A percentile compares a stretch with the other conserved stretches of the same genome.
phyloP scores from a whole-genome alignment of 2,113 vertebrate genomes.

The Sphyrna mokarran region DNA sequence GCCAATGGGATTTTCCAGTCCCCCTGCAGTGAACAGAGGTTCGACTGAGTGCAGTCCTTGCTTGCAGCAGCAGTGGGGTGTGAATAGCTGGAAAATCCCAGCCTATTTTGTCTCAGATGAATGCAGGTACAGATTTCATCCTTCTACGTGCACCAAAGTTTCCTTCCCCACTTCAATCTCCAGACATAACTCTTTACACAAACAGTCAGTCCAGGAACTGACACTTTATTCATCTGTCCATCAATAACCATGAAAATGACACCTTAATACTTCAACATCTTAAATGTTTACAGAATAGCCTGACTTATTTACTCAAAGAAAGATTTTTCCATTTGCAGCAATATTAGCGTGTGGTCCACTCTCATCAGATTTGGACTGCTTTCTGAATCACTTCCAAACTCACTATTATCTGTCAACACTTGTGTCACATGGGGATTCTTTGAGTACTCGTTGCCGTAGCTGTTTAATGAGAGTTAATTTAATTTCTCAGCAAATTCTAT shows the following conservation, averaged over 20 bases:
- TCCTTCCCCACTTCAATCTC: neutral
- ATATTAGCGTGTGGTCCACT: constrained; percentile 4
- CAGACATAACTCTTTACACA: neutral
- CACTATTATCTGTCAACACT: constrained; percentile 12
- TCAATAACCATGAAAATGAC: neutral
- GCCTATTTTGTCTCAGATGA: neutral
- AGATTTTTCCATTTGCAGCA: neutral
- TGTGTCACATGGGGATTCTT: neutral
- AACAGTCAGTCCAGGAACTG: neutral
- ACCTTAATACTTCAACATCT: neutral
- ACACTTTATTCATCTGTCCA: neutral
- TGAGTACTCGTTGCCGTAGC: neutral
- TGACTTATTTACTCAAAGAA: constrained; percentile 9
- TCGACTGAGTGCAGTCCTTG: too few relatives aligned
- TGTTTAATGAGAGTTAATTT: constrained; percentile 1
- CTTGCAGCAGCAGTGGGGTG: too few relatives aligned
- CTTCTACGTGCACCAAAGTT: neutral
- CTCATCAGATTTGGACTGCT: constrained; percentile 24
- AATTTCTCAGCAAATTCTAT: neutral
- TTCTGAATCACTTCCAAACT: constrained; percentile 17
- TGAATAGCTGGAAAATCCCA: too few relatives aligned
- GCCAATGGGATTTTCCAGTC: too few relatives aligned
- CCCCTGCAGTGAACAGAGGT: too few relatives aligned
- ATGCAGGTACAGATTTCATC: neutral
- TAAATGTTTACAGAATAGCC: constrained; percentile 17